These are phyloP conservation scores for Cyphomyrus discorhynchus DNA, from an alignment of 2,113 vertebrate genomes.

Conservation along the genomic window DNA sequence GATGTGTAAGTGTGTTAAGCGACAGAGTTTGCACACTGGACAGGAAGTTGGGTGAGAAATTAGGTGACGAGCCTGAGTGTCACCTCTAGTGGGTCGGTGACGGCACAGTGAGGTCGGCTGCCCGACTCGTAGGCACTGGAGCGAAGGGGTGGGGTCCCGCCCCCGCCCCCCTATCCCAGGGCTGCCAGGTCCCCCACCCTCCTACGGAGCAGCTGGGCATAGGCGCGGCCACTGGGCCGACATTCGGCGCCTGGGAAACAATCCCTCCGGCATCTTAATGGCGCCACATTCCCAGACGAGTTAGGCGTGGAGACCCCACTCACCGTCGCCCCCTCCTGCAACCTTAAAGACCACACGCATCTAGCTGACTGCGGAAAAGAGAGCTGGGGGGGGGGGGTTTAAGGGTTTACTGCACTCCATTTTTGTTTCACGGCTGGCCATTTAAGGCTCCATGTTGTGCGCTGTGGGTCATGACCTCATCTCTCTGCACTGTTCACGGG, in stretches of 20 bases:
- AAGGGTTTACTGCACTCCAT: background rate
- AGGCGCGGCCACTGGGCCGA: slow-evolving; percentile 36
- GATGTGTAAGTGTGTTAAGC: background rate
- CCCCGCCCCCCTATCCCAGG: slow-evolving; percentile 16
- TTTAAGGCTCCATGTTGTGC: background rate
- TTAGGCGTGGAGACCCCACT: slow-evolving; percentile 67
- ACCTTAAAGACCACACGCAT: slow-evolving; percentile 26
- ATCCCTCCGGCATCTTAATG: slow-evolving; percentile 56
- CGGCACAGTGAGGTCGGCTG: background rate
- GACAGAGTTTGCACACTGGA: background rate
- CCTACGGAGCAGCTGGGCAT: background rate
- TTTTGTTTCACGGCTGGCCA: background rate
- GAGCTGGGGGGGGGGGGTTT: background rate
- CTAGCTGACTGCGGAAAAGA: background rate
- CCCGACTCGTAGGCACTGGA: background rate
- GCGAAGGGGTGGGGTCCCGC: background rate
- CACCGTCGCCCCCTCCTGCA: slow-evolving; percentile 42
- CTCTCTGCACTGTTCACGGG: background rate
- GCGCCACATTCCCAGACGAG: slow-evolving; percentile 59
- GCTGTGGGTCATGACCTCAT: background rate
- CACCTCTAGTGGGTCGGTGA: slow-evolving; percentile 25
- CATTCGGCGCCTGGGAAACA: slow-evolving; percentile 61
- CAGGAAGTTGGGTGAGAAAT: background rate
- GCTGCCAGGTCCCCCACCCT: background rate
- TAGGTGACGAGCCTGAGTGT: background rate